These are phyloP conservation scores for Amblyjoppa proteus DNA, from an alignment of 2,888 invertebrate species.

Conservation along the genomic window DNA sequence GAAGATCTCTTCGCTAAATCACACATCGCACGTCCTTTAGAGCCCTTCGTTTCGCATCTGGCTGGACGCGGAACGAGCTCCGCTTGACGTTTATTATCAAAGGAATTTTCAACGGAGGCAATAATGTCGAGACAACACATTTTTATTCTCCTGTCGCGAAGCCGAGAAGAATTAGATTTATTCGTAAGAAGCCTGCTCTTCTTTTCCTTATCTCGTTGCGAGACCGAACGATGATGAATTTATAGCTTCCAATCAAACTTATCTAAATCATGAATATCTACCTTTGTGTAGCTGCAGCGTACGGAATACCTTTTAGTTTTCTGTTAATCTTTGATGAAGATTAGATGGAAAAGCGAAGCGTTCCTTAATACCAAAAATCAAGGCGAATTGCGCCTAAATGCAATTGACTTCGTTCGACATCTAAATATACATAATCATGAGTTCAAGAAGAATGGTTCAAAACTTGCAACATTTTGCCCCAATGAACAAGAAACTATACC, in stretches of 20 bases:
- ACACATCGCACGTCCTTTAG: slow-evolving; percentile 15
- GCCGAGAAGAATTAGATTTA: background rate
- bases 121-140: background rate
- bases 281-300: background rate
- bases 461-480: background rate
- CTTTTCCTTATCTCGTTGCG: background rate
- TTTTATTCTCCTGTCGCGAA: background rate
- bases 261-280: background rate
- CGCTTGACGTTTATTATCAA: slow-evolving; percentile 41
- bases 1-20: slow-evolving; percentile 56
- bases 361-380: background rate
- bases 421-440: background rate
- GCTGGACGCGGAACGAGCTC: slow-evolving; percentile 9
- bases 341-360: background rate
- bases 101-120: slow-evolving; percentile 8
- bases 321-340: background rate
- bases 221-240: background rate
- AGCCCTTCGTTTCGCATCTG: slow-evolving; percentile 6
- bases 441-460: background rate
- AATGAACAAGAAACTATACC: background rate
- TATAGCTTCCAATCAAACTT: background rate
- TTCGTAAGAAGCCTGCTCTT: background rate
- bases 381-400: background rate
- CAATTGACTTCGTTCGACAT: background rate
- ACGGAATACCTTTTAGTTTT: background rate